Percentiles rank a stretch among this genome's conserved stretches.
Evolutionary conservation across 2,888 invertebrate genomes (phyloP).

Genomic region (Anoncus sp.): DNA sequence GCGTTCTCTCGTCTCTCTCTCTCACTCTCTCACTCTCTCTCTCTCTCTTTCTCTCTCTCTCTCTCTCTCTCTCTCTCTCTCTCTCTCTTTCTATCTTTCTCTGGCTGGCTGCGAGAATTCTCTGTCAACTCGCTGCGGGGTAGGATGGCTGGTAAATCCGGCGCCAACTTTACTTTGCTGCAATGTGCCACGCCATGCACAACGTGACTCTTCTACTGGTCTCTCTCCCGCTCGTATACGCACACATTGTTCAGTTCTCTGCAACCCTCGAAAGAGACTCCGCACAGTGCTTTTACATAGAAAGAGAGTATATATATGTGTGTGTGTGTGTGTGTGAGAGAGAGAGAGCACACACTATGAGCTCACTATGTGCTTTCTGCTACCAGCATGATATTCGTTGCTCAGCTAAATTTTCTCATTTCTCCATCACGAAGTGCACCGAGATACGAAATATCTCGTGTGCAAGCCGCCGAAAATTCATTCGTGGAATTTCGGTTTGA

Average conservation of each 20-base stretch:
- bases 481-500: conserved; percentile 45
- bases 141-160: conserved; percentile 52
- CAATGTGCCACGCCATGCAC: conserved; percentile 40
- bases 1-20: neutral
- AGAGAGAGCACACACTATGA: conserved; percentile 12
- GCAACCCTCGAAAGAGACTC: conserved; percentile 4
- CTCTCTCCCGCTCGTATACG: neutral
- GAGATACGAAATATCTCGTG: conserved; percentile 59
- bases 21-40: neutral
- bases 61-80: neutral
- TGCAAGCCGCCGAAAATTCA: conserved; percentile 51
- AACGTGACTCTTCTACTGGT: conserved; percentile 34
- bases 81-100: neutral
- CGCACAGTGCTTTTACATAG: neutral
- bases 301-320: neutral
- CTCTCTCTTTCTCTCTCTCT: neutral
- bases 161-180: conserved; percentile 59
- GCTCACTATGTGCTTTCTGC: conserved; percentile 5
- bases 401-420: conserved; percentile 51
- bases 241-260: conserved; percentile 10
- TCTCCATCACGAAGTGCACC: conserved; percentile 26
- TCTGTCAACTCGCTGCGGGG: conserved; percentile 52
- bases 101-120: conserved; percentile 36
- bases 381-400: conserved; percentile 47
- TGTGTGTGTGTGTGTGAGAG: conserved; percentile 2